Evolutionary conservation across 2,888 invertebrate genomes (phyloP).

Genomic region (Eugnorisma glareosa): DNA sequence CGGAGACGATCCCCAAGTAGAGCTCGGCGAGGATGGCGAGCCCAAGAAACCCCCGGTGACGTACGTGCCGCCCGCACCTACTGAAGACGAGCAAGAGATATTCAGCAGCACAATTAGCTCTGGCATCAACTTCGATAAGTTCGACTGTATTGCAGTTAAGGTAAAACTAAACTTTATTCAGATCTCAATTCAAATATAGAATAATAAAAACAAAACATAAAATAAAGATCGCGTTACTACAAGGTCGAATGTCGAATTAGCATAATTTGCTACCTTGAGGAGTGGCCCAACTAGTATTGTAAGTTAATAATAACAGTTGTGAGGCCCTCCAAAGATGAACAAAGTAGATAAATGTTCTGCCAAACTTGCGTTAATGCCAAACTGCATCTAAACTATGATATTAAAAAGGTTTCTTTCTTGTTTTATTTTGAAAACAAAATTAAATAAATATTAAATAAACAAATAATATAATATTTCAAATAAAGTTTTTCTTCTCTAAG

Average conservation of each 20-base stretch:
- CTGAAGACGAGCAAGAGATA: constrained; percentile 93
- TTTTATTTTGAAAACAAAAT: not conserved
- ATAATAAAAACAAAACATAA: not conserved
- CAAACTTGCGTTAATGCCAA: not conserved
- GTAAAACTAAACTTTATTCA: constrained; percentile 84
- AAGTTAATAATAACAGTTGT: not conserved
- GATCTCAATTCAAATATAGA: not conserved
- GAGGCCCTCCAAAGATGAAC: not conserved
- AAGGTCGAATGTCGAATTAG: constrained; percentile 23
- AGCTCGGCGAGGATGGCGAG: constrained; percentile 79
- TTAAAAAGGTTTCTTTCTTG: not conserved
- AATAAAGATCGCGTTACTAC: not conserved
- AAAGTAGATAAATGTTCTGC: not conserved
- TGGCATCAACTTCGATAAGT: constrained; percentile 98
- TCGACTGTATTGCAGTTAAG: constrained; percentile 96
- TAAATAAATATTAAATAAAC: too few relatives aligned
- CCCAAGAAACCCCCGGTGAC: constrained; percentile 88
- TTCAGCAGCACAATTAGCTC: constrained; percentile 93
- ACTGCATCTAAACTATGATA: not conserved
- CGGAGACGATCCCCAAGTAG: constrained; percentile 70
- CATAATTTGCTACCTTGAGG: constrained; percentile 23
- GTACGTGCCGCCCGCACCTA: constrained; percentile 93
- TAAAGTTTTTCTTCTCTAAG: not conserved
- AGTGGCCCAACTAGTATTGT: constrained; percentile 23
- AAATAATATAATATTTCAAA: not conserved